phyloP scores from a whole-genome alignment of 2,888 invertebrate species.

The Girardia tigrina region DNA sequence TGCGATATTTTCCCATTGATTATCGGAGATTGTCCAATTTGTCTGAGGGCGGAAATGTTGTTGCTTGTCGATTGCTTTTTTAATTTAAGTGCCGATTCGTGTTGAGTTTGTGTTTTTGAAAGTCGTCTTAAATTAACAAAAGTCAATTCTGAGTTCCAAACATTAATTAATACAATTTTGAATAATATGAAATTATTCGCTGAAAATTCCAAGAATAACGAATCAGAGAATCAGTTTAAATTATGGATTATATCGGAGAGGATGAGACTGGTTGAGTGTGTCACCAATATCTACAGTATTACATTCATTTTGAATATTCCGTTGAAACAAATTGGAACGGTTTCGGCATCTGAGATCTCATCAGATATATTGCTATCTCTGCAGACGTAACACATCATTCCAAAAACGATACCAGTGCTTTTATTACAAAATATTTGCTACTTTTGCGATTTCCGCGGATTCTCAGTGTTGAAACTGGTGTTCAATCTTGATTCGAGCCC shows the following conservation, averaged over 20 bases:
- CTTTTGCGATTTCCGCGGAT: conserved; percentile 5
- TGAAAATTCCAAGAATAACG: too few relatives aligned
- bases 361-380: not conserved
- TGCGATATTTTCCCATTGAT: too few relatives aligned
- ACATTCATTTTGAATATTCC: conserved; percentile 15
- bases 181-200: not conserved
- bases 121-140: conserved; percentile 7
- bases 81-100: too few relatives aligned
- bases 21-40: too few relatives aligned
- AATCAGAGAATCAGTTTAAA: not conserved
- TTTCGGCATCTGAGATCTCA: not conserved
- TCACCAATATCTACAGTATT: not conserved
- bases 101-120: not conserved
- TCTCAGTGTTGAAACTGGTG: not conserved
- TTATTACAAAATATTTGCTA: conserved; percentile 15
- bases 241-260: not conserved
- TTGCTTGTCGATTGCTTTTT: too few relatives aligned
- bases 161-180: not conserved
- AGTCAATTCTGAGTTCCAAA: not conserved
- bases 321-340: not conserved
- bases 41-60: too few relatives aligned
- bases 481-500: conserved; percentile 6
- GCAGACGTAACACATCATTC: not conserved
- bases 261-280: not conserved
- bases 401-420: not conserved